These are phyloP conservation scores for Gymnosoma rotundatum DNA, from an alignment of 2,888 invertebrate species.

Conservation along the genomic window DNA sequence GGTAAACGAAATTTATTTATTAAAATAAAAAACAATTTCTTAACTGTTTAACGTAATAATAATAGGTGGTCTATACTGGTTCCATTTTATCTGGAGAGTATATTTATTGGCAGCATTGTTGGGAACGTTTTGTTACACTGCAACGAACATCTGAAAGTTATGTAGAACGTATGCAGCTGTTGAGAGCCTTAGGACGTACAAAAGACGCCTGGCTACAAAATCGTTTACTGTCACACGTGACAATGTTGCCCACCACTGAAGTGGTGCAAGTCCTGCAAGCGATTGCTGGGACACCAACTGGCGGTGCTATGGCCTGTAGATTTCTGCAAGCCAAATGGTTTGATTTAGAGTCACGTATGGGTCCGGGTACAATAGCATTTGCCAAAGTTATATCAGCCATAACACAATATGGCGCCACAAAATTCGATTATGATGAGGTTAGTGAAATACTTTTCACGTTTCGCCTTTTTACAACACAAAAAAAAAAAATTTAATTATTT, in stretches of 20 bases:
- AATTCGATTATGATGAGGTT: conserved; percentile 83
- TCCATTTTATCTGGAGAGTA: conserved; percentile 82
- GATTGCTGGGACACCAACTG: conserved; percentile 82
- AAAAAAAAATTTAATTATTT: not conserved
- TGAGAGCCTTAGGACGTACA: conserved; percentile 81
- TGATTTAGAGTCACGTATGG: conserved; percentile 81
- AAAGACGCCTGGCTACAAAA: conserved; percentile 83
- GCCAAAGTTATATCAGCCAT: conserved; percentile 83
- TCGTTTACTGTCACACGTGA: conserved; percentile 82
- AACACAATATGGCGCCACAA: conserved; percentile 82
- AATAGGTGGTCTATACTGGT: conserved; percentile 82
- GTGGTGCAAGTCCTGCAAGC: conserved; percentile 82
- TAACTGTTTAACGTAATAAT: not conserved
- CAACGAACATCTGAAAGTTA: conserved; percentile 80
- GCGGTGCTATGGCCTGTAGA: conserved; percentile 82
- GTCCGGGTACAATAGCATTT: conserved; percentile 81
- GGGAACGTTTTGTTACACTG: conserved; percentile 81
- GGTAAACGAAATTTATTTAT: conserved; percentile 72
- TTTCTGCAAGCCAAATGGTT: conserved; percentile 82
- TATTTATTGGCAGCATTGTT: conserved; percentile 82
- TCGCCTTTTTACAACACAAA: not conserved
- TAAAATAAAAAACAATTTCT: not conserved
- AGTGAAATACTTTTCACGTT: not conserved
- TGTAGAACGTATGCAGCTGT: conserved; percentile 81
- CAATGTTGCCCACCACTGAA: conserved; percentile 81